Percentiles rank a stretch among this genome's conserved stretches.
Evolutionary conservation across 2,797 vertebrate species (phyloP).

Genomic region (Thamnophis elegans): DNA sequence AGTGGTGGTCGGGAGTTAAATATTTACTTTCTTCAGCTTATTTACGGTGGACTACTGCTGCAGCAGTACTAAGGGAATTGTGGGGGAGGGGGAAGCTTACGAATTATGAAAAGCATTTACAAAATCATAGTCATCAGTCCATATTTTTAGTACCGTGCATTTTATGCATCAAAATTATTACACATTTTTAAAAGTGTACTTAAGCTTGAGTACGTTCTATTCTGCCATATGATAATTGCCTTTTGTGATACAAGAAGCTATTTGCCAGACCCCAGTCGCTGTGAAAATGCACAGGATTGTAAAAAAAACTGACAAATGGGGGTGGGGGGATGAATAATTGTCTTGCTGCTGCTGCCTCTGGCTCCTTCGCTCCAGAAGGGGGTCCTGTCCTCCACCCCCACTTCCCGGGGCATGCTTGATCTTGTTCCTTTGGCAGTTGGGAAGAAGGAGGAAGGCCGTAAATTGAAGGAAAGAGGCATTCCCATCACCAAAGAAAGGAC

Average conservation of each 20-base stretch:
- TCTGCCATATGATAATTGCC: background rate
- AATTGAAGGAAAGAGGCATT: background rate
- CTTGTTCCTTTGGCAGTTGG: background rate
- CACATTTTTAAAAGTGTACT: slow-evolving; percentile 44
- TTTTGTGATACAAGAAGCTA: background rate
- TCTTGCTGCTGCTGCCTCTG: background rate
- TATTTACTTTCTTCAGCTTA: slow-evolving; percentile 42
- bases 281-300: no score
- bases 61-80: background rate
- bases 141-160: slow-evolving; percentile 45
- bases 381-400: no score
- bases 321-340: fast-evolving
- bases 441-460: background rate
- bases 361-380: no score
- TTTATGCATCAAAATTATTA: slow-evolving; percentile 42
- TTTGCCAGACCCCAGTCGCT: background rate
- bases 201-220: slow-evolving; percentile 52
- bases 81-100: slow-evolving; percentile 9
- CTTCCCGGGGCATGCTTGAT: no score
- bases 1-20: background rate
- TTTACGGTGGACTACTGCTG: slow-evolving; percentile 44
- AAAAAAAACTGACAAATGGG: background rate
- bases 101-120: slow-evolving; percentile 52
- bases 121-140: slow-evolving; percentile 37
- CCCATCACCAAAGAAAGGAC: background rate